phyloP scores from a whole-genome alignment of 2,888 invertebrate genomes.

The Exocentrus adspersus region DNA sequence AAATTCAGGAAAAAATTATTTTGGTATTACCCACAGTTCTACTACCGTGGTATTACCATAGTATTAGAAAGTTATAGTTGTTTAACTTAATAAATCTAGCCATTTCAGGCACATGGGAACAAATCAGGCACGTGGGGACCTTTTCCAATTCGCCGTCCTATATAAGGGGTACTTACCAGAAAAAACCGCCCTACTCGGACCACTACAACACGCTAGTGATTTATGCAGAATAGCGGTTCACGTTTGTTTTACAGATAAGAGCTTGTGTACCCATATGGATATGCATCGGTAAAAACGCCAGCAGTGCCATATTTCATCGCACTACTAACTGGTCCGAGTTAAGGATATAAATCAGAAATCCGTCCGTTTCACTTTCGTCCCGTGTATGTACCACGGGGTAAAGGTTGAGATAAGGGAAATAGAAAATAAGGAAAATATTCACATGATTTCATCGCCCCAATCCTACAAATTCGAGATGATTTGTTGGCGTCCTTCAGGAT shows the following conservation, averaged over 20 bases:
- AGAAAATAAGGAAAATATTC: conserved; percentile 11
- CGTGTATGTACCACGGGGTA: background rate
- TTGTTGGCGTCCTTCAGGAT: background rate
- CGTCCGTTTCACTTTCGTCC: conserved; percentile 13
- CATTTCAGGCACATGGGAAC: no score
- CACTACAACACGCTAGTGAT: conserved; percentile 6
- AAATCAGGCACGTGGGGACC: no score
- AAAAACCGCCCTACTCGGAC: background rate
- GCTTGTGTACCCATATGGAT: conserved; percentile 15
- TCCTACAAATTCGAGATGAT: conserved; percentile 2
- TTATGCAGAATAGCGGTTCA: conserved; percentile 14
- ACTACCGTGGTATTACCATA: no score
- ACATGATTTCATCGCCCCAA: conserved; percentile 3
- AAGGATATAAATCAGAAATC: conserved; percentile 15
- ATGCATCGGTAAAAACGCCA: conserved; percentile 17
- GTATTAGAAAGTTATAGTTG: no score
- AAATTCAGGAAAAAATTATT: no score
- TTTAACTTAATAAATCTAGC: no score
- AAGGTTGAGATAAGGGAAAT: background rate
- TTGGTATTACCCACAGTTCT: no score
- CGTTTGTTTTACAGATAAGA: conserved; percentile 24
- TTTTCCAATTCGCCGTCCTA: no score
- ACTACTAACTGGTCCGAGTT: no score
- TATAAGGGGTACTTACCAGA: background rate
- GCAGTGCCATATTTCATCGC: conserved; percentile 13